These are phyloP conservation scores for Mesocricetus auratus DNA, from an alignment of 2,113 vertebrate species.

Conservation along the genomic window DNA sequence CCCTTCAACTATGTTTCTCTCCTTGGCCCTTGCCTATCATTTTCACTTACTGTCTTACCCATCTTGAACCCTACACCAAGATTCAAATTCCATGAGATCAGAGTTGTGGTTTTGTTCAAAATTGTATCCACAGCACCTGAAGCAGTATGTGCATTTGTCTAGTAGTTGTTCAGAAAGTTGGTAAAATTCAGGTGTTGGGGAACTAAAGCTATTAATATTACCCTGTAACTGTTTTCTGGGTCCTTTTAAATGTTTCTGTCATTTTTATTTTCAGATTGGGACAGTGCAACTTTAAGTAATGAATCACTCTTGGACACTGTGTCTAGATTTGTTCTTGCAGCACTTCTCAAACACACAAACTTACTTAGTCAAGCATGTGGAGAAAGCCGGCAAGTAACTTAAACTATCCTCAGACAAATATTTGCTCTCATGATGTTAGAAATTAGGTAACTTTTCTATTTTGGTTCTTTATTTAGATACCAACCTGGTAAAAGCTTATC, in stretches of 20 bases:
- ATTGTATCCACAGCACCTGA: neutral
- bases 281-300: slow-evolving; percentile 95
- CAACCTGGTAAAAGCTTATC: slow-evolving; percentile 95
- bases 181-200: slow-evolving; percentile 13
- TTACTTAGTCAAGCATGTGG: slow-evolving; percentile 94
- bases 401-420: slow-evolving; percentile 67
- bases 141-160: slow-evolving; percentile 43
- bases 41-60: slow-evolving; percentile 8
- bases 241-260: slow-evolving; percentile 65
- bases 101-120: slow-evolving; percentile 36
- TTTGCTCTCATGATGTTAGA: slow-evolving; percentile 75
- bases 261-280: slow-evolving; percentile 94
- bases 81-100: neutral
- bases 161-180: slow-evolving; percentile 44
- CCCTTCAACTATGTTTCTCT: slow-evolving; percentile 14
- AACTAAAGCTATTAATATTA: slow-evolving; percentile 16
- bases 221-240: slow-evolving; percentile 35
- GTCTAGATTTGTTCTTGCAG: slow-evolving; percentile 96
- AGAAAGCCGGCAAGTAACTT: slow-evolving; percentile 93
- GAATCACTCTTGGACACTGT: slow-evolving; percentile 96
- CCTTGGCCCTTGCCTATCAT: slow-evolving; percentile 1
- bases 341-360: slow-evolving; percentile 96
- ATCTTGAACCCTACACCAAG: neutral
- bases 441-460: slow-evolving; percentile 58
- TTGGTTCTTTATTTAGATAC: slow-evolving; percentile 88